These are phyloP conservation scores for Folsomia candida DNA, from an alignment of 2,888 invertebrate genomes.

Conservation along the genomic window DNA sequence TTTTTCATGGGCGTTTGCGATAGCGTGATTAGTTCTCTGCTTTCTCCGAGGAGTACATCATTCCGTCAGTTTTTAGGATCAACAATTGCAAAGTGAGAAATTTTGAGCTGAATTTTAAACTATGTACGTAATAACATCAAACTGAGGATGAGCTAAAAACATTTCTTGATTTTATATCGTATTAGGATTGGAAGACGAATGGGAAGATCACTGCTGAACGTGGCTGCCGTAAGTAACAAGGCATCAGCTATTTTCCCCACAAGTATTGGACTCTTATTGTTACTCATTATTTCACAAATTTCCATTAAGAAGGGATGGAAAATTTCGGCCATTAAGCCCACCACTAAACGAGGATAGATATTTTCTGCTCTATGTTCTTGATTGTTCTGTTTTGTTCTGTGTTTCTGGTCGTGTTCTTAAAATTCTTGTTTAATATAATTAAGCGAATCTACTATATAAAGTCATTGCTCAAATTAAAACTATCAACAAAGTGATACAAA, in stretches of 20 bases:
- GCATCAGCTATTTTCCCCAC: not conserved
- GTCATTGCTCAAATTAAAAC: too few species aligned
- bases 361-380: too few species aligned
- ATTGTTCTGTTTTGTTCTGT: too few species aligned
- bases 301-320: not conserved
- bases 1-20: not conserved
- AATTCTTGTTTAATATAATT: too few species aligned
- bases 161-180: not conserved
- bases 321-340: too few species aligned
- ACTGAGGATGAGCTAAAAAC: not conserved
- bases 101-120: not conserved
- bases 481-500: too few species aligned
- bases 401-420: too few species aligned
- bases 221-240: not conserved
- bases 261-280: not conserved
- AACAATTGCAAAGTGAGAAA: not conserved
- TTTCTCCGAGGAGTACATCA: not conserved
- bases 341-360: too few species aligned
- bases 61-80: not conserved
- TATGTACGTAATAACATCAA: not conserved
- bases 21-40: not conserved
- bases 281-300: not conserved
- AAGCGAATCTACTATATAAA: too few species aligned
- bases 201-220: not conserved
- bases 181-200: not conserved